phyloP scores from a whole-genome alignment of 2,888 invertebrate genomes.

The Orgyia antiqua region DNA sequence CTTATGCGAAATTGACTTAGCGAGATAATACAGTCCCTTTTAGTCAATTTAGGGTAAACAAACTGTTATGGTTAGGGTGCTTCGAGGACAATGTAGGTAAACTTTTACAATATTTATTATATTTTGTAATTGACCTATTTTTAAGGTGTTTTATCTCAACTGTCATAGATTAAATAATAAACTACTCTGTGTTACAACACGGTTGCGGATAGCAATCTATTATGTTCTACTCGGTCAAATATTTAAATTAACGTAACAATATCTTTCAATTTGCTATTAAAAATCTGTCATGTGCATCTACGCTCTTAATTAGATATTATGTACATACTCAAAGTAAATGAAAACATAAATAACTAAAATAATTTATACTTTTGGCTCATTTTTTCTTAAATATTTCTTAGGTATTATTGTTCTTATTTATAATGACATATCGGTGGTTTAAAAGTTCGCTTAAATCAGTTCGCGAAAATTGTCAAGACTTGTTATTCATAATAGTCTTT shows the following conservation, averaged over 20 bases:
- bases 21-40: conserved; percentile 61
- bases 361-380: too few species aligned
- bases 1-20: conserved; percentile 51
- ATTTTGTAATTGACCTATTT: conserved; percentile 73
- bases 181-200: conserved; percentile 43
- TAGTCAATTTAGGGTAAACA: conserved; percentile 55
- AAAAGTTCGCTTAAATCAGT: too few species aligned
- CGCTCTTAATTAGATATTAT: too few species aligned
- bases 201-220: conserved; percentile 28
- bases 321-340: too few species aligned
- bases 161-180: conserved; percentile 53
- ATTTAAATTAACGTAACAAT: conserved; percentile 39
- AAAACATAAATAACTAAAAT: too few species aligned
- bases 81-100: conserved; percentile 42
- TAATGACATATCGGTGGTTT: too few species aligned
- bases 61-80: conserved; percentile 64
- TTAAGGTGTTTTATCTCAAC: conserved; percentile 37
- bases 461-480: too few species aligned
- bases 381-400: too few species aligned
- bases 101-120: conserved; percentile 68
- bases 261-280: conserved; percentile 17
- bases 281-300: conserved; percentile 18
- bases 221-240: conserved; percentile 31
- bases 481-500: too few species aligned
- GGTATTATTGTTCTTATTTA: too few species aligned